Evolutionary conservation across 1,140 invertebrate genomes (phyloP).

Genomic region (Coboldia fuscipes): DNA sequence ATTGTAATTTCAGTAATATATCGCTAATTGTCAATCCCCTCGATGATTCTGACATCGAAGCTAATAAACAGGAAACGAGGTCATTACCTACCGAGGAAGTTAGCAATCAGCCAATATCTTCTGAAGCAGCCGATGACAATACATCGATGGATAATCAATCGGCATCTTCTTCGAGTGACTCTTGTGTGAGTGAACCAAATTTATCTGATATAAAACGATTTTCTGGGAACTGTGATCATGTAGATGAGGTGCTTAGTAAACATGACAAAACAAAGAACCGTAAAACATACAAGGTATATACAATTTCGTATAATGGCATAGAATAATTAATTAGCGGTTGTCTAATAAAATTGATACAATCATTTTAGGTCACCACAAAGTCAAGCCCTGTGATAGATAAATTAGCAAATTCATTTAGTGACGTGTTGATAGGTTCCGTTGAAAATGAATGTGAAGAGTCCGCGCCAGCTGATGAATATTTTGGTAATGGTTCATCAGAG

Average conservation of each 20-base stretch:
- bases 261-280: slow-evolving; percentile 18
- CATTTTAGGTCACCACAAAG: no score
- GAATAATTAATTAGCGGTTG: no score
- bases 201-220: slow-evolving; percentile 13
- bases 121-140: slow-evolving; percentile 11
- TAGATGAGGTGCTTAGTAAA: slow-evolving; percentile 13
- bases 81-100: no score
- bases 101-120: slow-evolving; percentile 8
- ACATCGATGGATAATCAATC: slow-evolving; percentile 13
- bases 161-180: slow-evolving; percentile 10
- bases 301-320: background rate
- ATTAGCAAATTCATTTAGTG: background rate
- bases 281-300: slow-evolving; percentile 14
- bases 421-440: slow-evolving; percentile 19
- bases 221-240: slow-evolving; percentile 16
- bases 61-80: slow-evolving; percentile 12
- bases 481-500: slow-evolving; percentile 21
- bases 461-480: slow-evolving; percentile 35
- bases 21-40: slow-evolving; percentile 30
- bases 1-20: slow-evolving; percentile 14
- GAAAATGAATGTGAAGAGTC: slow-evolving; percentile 27
- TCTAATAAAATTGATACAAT: no score
- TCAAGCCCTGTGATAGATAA: slow-evolving; percentile 4
- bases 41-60: slow-evolving; percentile 18
- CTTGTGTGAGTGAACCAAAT: slow-evolving; percentile 15